These are phyloP conservation scores for Tiphia femorata DNA, from an alignment of 2,888 invertebrate genomes.

Conservation along the genomic window DNA sequence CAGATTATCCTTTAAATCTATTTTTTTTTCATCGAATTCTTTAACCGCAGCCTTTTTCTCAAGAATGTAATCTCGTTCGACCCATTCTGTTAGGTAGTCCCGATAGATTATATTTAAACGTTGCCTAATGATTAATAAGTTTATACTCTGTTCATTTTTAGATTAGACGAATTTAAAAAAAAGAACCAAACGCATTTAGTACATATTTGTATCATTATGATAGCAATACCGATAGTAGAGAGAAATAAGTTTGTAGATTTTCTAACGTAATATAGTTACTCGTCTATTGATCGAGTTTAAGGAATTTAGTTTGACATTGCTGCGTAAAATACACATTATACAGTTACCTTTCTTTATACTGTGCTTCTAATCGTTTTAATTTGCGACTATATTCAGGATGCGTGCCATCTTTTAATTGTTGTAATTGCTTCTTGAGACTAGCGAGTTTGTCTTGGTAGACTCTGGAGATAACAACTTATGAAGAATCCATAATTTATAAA, in stretches of 20 bases:
- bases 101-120: slow-evolving; percentile 82
- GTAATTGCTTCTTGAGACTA: slow-evolving; percentile 88
- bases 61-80: slow-evolving; percentile 87
- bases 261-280: too few relatives aligned
- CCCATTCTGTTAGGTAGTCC: slow-evolving; percentile 87
- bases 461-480: slow-evolving; percentile 70
- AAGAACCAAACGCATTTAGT: neutral
- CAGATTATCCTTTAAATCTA: slow-evolving; percentile 89
- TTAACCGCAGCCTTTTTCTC: slow-evolving; percentile 91
- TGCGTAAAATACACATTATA: neutral
- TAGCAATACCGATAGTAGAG: too few relatives aligned
- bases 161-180: neutral
- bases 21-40: slow-evolving; percentile 95
- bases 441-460: slow-evolving; percentile 93
- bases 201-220: too few relatives aligned
- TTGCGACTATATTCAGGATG: slow-evolving; percentile 89
- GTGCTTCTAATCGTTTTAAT: slow-evolving; percentile 84
- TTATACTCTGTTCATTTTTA: too few relatives aligned
- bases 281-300: neutral
- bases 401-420: slow-evolving; percentile 87
- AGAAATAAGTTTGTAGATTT: too few relatives aligned
- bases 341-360: slow-evolving; percentile 80
- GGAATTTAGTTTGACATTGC: neutral
- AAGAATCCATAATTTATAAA: too few relatives aligned
- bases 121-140: slow-evolving; percentile 68